Conservation (phyloP, 2,113 vertebrate species). For the Bothrops jararaca region DNA sequence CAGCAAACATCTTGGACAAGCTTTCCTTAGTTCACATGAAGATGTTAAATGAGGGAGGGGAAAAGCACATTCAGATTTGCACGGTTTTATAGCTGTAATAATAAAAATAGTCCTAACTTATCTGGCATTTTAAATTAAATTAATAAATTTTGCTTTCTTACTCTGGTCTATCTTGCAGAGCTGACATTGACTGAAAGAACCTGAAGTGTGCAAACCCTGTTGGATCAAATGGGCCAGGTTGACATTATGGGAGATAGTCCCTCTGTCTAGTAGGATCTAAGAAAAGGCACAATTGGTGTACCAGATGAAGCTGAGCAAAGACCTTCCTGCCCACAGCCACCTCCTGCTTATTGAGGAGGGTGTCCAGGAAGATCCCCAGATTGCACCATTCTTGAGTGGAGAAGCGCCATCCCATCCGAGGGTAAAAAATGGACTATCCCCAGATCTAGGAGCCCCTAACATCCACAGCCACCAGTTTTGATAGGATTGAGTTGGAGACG, state of each 20-base stretch:
- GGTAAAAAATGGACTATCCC: neutral
- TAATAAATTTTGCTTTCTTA: neutral
- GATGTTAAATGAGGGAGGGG: neutral
- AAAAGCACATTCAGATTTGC: neutral
- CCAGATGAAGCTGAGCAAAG: neutral
- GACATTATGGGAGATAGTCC: neutral
- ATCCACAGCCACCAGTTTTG: neutral
- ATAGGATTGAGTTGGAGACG: neutral
- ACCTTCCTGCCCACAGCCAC: neutral
- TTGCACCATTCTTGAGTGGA: neutral
- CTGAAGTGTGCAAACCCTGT: neutral
- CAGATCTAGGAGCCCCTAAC: neutral
- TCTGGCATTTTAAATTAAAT: too few species aligned
- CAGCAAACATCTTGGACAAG: neutral
- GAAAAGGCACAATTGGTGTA: neutral
- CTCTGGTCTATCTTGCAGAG: neutral
- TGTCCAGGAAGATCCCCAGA: neutral
- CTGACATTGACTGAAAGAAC: neutral
- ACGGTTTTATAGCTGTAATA: neutral
- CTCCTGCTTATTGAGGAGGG: neutral
- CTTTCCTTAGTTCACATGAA: neutral
- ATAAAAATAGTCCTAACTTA: neutral
- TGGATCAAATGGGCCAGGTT: neutral
- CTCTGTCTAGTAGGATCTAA: neutral
- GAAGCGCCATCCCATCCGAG: neutral